A percentile compares a stretch with the other conserved stretches of the same genome.
phyloP scores from a whole-genome alignment of 2,113 vertebrate genomes.

The Paradoxurus hermaphroditus region DNA sequence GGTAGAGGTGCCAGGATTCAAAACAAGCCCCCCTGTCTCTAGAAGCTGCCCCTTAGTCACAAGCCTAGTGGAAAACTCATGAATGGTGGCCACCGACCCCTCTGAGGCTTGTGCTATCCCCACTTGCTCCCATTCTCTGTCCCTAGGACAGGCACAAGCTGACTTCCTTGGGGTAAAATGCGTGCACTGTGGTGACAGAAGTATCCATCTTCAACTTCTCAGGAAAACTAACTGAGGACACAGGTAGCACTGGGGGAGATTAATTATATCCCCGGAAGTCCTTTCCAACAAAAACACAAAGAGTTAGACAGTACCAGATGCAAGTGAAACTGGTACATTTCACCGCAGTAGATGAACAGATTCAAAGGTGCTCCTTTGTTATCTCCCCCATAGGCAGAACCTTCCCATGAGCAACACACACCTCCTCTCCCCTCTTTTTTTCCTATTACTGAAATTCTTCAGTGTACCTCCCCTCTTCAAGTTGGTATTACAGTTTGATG shows the following conservation, averaged over 20 bases:
- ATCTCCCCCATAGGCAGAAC: background rate
- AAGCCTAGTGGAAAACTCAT: background rate
- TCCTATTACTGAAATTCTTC: background rate
- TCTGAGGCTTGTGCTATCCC: background rate
- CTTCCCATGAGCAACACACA: background rate
- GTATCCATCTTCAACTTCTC: background rate
- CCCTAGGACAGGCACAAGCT: background rate
- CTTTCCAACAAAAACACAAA: slow-evolving; percentile 51
- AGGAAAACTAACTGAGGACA: slow-evolving; percentile 4
- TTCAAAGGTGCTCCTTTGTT: background rate
- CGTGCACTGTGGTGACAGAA: background rate
- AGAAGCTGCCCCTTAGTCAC: background rate
- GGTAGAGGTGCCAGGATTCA: background rate
- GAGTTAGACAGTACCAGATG: background rate
- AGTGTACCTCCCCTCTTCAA: background rate
- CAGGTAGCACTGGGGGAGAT: background rate
- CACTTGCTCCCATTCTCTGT: background rate
- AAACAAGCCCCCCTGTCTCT: background rate
- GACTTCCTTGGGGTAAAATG: background rate
- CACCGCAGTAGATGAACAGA: background rate
- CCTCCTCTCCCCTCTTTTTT: background rate
- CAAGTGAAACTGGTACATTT: slow-evolving; percentile 44
- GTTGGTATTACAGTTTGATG: background rate
- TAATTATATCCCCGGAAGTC: slow-evolving; percentile 41
- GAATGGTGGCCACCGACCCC: background rate